These are phyloP conservation scores for Cynaeus angustus DNA, from an alignment of 2,888 invertebrate species.

Conservation along the genomic window DNA sequence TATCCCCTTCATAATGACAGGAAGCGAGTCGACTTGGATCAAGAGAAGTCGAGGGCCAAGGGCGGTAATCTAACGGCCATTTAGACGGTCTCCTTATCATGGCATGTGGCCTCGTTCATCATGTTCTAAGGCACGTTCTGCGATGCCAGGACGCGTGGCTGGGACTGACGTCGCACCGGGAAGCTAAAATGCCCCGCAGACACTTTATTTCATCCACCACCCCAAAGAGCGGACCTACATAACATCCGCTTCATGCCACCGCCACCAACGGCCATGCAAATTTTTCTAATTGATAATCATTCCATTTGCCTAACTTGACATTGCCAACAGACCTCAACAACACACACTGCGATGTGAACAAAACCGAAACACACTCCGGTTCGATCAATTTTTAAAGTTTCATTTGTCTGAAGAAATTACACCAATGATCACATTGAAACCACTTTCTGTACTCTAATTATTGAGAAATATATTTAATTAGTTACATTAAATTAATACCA, in stretches of 20 bases:
- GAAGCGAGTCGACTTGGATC: conserved; percentile 52
- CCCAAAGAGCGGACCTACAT: conserved; percentile 17
- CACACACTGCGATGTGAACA: no score
- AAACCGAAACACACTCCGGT: no score
- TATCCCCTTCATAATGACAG: conserved; percentile 53
- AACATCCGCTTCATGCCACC: conserved; percentile 11
- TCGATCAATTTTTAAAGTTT: no score
- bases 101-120: conserved; percentile 57
- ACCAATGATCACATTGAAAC: no score
- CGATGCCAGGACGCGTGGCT: conserved; percentile 54
- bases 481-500: no score
- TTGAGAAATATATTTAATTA: no score
- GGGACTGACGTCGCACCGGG: conserved; percentile 60
- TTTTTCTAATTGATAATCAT: conserved; percentile 41
- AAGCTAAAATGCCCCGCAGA: conserved; percentile 62
- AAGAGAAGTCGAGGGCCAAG: conserved; percentile 47
- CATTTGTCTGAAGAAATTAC: no score
- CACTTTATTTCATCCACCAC: conserved; percentile 58
- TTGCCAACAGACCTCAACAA: not conserved
- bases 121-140: conserved; percentile 55
- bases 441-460: no score
- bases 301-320: not conserved
- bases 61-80: conserved; percentile 54
- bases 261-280: conserved; percentile 26
- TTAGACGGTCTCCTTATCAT: conserved; percentile 55